Base-by-base conservation (phyloP, 2,113 vertebrate species). In the Eclectus roratus region DNA sequence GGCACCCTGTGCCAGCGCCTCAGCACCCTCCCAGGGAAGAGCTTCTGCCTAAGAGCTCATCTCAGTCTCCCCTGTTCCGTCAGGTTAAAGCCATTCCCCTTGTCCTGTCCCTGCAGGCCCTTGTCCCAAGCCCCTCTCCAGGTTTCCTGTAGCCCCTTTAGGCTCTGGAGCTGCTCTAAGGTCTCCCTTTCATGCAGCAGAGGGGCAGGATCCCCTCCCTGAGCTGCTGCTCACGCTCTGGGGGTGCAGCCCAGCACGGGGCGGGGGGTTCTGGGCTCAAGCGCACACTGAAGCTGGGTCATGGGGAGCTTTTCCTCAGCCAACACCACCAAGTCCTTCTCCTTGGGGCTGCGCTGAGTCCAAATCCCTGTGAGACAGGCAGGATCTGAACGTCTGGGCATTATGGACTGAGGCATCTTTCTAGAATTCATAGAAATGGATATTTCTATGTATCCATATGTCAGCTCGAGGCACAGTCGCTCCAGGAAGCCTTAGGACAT, bases 51-150 rank as follows among this genome's bases (percentile, higher is more conserved):
- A 5, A 50, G 49, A 27, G 49, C 49, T 50, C 49, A 50, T 8
- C 49, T 52, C 50, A 52, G 2, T 28, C 9, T 28, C 27, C 50
- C 16, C 50, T 53, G 8, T 44, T 46, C 28, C 7, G 52, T 6
- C 52, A 31, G 52, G 17, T 55, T 55, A 11, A 55, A 55, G 29
- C 52, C 52, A 31, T 55, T 55, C 17, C 31, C 18, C 29, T 53
- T 55, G 29, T 0, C 11, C 53, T 20, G 31, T 9, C 55, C 55
- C 31, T 56, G 0, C 19, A 56, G 49, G 0, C 55, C 33, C 55
- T 56, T 56, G 13, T 6, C 33, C 55, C 6, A 23, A 56, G 55
- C 13, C 13, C 33, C 55, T 56, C 19, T 56, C 1, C 55, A 56
- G 33, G 1, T n/a, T n/a, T 33, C 19, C 11, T 56, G 31, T 0